Evolutionary conservation across 1,140 invertebrate genomes (phyloP).

Genomic region (Arctopsyche grandis): DNA sequence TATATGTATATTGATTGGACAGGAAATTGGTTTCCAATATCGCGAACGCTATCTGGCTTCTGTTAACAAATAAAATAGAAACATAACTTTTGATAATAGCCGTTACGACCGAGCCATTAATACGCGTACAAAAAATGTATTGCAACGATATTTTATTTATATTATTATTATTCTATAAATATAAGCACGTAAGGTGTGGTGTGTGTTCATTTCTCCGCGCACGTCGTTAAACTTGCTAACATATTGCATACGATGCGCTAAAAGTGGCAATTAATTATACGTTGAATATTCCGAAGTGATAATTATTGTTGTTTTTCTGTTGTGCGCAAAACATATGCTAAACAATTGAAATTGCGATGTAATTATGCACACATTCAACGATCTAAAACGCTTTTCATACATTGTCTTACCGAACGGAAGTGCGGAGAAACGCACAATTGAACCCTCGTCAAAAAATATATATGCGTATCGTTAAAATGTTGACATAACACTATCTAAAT

Average conservation of each 20-base stretch:
- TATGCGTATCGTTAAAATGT: not conserved
- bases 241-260: not conserved
- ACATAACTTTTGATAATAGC: not conserved
- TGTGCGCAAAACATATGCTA: not conserved
- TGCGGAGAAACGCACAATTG: no score
- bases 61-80: constrained; percentile 26
- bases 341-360: constrained; percentile 10
- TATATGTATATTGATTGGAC: constrained; percentile 6
- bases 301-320: not conserved
- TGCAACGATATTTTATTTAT: no score
- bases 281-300: constrained; percentile 12
- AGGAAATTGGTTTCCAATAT: constrained; percentile 32
- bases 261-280: not conserved
- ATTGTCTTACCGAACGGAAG: no score
- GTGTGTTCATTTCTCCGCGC: no score
- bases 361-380: constrained; percentile 8
- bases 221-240: no score
- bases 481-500: no score
- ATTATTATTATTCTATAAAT: no score
- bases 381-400: no score
- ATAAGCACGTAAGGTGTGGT: no score
- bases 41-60: constrained; percentile 9
- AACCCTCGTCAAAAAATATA: no score
- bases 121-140: no score
- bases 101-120: no score